These are phyloP conservation scores for Drosophila parthenogenetica DNA, from an alignment of 2,888 invertebrate species.

Conservation along the genomic window DNA sequence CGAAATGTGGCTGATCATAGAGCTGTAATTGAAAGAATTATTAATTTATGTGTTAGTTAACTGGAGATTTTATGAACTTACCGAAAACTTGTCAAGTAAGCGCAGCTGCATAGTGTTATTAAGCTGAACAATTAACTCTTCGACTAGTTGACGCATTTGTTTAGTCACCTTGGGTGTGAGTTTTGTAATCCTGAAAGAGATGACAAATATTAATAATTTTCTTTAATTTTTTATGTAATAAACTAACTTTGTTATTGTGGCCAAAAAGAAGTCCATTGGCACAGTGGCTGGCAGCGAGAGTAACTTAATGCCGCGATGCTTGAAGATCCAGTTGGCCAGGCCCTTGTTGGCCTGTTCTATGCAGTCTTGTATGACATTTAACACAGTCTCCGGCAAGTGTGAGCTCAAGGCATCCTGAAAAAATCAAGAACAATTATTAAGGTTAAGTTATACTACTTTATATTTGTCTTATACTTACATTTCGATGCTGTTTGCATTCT, in stretches of 20 bases:
- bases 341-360: slow-evolving; percentile 97
- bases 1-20: slow-evolving; percentile 84
- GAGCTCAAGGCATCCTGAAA: slow-evolving; percentile 93
- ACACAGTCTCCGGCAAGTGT: slow-evolving; percentile 95
- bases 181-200: slow-evolving; percentile 5
- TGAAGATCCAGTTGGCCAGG: slow-evolving; percentile 95
- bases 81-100: slow-evolving; percentile 82
- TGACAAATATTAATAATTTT: neutral
- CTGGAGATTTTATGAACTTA: neutral
- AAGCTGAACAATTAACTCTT: slow-evolving; percentile 86
- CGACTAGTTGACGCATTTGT: slow-evolving; percentile 85
- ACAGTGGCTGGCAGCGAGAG: slow-evolving; percentile 94
- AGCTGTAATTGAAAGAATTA: slow-evolving; percentile 35
- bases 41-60: neutral
- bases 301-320: slow-evolving; percentile 92
- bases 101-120: slow-evolving; percentile 83
- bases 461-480: slow-evolving; percentile 86
- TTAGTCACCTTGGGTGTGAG: slow-evolving; percentile 83
- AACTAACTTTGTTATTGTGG: slow-evolving; percentile 87
- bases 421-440: neutral
- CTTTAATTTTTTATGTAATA: neutral
- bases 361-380: slow-evolving; percentile 96
- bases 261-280: slow-evolving; percentile 94
- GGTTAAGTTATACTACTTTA: neutral
- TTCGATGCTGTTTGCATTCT: slow-evolving; percentile 94